Conservation (phyloP, 2,888 invertebrate genomes). For the Syrphus vitripennis region DNA sequence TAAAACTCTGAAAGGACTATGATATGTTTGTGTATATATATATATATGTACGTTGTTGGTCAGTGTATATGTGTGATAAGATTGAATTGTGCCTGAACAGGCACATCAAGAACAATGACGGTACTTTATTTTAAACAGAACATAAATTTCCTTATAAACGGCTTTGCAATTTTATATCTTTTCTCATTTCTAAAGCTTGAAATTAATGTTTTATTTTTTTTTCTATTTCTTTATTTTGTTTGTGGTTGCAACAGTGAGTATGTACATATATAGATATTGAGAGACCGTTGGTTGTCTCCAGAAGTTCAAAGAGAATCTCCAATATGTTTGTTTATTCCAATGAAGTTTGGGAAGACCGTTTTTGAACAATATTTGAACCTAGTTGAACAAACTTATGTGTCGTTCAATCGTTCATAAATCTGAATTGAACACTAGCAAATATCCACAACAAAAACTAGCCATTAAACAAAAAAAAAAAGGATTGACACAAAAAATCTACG, state of each 20-base stretch:
- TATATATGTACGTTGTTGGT: not conserved
- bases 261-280: too few relatives aligned
- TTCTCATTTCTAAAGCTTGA: not conserved
- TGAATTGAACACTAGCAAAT: not conserved
- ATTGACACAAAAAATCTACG: not conserved
- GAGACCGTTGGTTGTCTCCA: too few relatives aligned
- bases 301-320: too few relatives aligned
- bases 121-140: conserved; percentile 59
- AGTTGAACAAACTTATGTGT: not conserved
- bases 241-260: not conserved
- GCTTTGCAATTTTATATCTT: conserved; percentile 18
- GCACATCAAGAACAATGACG: conserved; percentile 65
- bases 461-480: not conserved
- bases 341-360: too few relatives aligned
- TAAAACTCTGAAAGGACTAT: conserved; percentile 1
- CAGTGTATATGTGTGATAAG: not conserved
- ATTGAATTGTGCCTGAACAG: conserved; percentile 61
- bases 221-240: not conserved
- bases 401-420: not conserved
- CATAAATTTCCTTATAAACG: conserved; percentile 57
- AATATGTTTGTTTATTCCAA: too few relatives aligned
- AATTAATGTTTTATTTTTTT: not conserved
- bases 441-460: not conserved
- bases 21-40: not conserved
- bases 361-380: not conserved